These are phyloP conservation scores for Lycia hirtaria DNA, from an alignment of 2,888 invertebrate species.

Conservation along the genomic window DNA sequence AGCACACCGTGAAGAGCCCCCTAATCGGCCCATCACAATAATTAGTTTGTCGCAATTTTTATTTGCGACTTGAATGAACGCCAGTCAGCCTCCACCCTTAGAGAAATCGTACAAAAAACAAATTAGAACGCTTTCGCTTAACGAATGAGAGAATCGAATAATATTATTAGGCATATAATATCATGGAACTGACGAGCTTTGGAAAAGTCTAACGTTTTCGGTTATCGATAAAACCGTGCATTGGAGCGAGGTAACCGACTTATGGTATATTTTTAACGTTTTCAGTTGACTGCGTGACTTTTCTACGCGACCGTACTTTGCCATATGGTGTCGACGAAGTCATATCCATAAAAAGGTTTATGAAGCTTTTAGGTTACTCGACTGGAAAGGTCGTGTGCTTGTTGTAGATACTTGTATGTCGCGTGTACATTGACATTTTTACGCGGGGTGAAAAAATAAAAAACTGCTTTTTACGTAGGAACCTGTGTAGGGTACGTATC, in stretches of 20 bases:
- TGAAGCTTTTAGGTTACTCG: slow-evolving; percentile 69
- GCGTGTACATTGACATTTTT: neutral
- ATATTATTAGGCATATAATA: slow-evolving; percentile 14
- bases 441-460: neutral
- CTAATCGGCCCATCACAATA: too few species aligned
- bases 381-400: slow-evolving; percentile 53
- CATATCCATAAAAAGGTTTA: slow-evolving; percentile 76
- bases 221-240: neutral
- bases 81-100: slow-evolving; percentile 18
- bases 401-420: neutral
- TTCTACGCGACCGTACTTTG: slow-evolving; percentile 63
- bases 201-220: neutral
- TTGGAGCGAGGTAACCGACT: slow-evolving; percentile 1
- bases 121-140: slow-evolving; percentile 35
- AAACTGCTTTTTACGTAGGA: too few species aligned
- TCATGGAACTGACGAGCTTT: slow-evolving; percentile 11
- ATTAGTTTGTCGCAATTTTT: too few species aligned
- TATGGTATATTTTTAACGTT: slow-evolving; percentile 33
- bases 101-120: slow-evolving; percentile 34
- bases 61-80: too few species aligned
- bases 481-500: too few species aligned
- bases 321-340: slow-evolving; percentile 78
- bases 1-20: too few species aligned
- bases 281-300: slow-evolving; percentile 42
- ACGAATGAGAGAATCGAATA: slow-evolving; percentile 14